phyloP scores from a whole-genome alignment of 2,797 vertebrate species.

The Clarias platycephalus region DNA sequence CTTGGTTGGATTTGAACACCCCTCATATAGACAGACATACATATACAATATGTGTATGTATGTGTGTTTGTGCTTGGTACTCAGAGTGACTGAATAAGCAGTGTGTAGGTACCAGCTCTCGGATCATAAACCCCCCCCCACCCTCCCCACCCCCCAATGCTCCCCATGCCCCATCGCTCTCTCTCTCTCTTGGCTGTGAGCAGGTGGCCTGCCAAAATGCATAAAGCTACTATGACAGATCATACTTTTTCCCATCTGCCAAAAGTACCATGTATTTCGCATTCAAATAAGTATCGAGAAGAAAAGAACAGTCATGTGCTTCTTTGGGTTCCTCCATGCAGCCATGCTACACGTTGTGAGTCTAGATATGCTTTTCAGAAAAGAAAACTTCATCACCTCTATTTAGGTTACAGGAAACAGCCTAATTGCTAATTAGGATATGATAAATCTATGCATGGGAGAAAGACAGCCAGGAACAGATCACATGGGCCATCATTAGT shows the following conservation, averaged over 20 bases:
- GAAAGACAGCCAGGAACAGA: not conserved
- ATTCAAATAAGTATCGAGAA: conserved; percentile 1
- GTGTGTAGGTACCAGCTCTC: conserved; percentile 29
- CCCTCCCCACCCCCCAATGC: not conserved
- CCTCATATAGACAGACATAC: too few species aligned
- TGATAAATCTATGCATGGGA: not conserved
- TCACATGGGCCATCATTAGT: not conserved
- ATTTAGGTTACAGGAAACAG: conserved; percentile 3
- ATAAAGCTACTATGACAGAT: conserved; percentile 43
- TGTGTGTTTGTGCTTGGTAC: conserved; percentile 10
- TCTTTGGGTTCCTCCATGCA: not conserved
- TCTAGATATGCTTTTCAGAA: not conserved
- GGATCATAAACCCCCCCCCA: conserved; percentile 1
- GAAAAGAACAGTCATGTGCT: conserved; percentile 7
- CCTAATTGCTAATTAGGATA: conserved; percentile 8
- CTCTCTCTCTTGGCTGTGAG: conserved; percentile 18
- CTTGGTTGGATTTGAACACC: too few species aligned
- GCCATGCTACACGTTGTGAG: not conserved
- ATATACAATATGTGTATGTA: not conserved
- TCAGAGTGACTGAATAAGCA: conserved; percentile 16
- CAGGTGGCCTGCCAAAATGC: conserved; percentile 42
- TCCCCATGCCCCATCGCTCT: not conserved
- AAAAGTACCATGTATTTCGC: conserved; percentile 24
- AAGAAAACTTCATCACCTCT: not conserved
- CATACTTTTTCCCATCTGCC: conserved; percentile 27